Percentiles rank a stretch among this genome's conserved stretches.
phyloP scores from a whole-genome alignment of 2,113 vertebrate genomes.

The Nannobrachium achirus region DNA sequence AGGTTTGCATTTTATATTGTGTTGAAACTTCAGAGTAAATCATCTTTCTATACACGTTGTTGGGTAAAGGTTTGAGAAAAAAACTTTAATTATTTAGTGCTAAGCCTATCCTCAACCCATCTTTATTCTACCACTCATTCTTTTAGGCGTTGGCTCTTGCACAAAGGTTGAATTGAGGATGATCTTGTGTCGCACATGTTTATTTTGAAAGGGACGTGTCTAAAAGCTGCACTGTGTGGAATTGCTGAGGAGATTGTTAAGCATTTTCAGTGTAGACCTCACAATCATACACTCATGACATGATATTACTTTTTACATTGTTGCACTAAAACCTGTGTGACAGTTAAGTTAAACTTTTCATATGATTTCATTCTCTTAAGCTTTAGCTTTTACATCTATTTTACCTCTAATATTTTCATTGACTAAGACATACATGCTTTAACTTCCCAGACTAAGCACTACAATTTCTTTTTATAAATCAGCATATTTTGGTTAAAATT shows the following conservation, averaged over 20 bases:
- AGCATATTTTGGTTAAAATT: neutral
- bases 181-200: neutral
- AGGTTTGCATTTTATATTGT: neutral
- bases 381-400: neutral
- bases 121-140: conserved; percentile 32
- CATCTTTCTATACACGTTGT: conserved; percentile 9
- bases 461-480: conserved; percentile 2
- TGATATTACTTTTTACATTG: neutral
- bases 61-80: neutral
- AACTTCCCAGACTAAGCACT: neutral
- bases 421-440: neutral
- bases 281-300: neutral
- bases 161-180: conserved; percentile 1
- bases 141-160: conserved; percentile 16
- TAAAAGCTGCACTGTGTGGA: conserved; percentile 7
- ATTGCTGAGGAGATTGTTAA: conserved; percentile 5
- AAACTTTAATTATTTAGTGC: conserved; percentile 13
- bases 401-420: neutral
- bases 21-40: conserved; percentile 12
- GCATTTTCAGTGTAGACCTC: conserved; percentile 10
- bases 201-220: conserved; percentile 5
- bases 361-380: conserved; percentile 11
- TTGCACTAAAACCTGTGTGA: conserved; percentile 10
- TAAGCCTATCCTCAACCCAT: neutral
- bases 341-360: neutral